Evolutionary conservation across 1,140 invertebrate species (phyloP), one percentile per base, ranked within the genome.

Genomic region (Drosophila novamexicana): DNA sequence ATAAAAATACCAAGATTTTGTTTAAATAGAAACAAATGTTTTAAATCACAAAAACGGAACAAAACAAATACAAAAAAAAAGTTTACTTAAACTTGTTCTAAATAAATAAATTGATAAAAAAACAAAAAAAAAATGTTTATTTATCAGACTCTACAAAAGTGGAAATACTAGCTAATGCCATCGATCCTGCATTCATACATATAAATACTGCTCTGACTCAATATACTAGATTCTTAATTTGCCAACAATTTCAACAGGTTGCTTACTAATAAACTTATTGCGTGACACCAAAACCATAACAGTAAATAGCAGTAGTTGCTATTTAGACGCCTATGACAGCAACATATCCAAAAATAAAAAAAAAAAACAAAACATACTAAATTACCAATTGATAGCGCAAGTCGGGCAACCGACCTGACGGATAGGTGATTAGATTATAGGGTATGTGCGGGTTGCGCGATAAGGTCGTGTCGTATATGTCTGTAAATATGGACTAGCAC

Each of bases 191-290:
- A 50, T 32, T 18, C 39, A 56, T 18, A 18, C 18, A 18, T 56
- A 54, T 37, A 54, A 65, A 65, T 44, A 54, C 7, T 34, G 2
- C 32, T 53, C 53, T 79, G 81, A 83, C 62, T 73, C 58, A 84
- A 65, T 63, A 65, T 58, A 64, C 3, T 59, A 62, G 37, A 39
- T n/a, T 62, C 37, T 65, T 29, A 12, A 32, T 70, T 63, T 53
- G 54, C 53, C 36, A 62, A 58, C 16, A 49, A 77, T 86, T 88
- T 77, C 53, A 64, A 77, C 83, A 79, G 81, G 67, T 86, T 86
- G 68, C 67, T 77, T 82, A 82, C 79, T 77, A 88, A 75, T 65
- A 62, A 86, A 68, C 70, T 42, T 75, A 77, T 75, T 81, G 75
- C 70, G 56, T 63, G 37, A 56, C 80, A 86, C 50, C 45, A 75